These are phyloP conservation scores for Melanostoma scalare DNA, from an alignment of 2,888 invertebrate genomes.

Conservation along the genomic window DNA sequence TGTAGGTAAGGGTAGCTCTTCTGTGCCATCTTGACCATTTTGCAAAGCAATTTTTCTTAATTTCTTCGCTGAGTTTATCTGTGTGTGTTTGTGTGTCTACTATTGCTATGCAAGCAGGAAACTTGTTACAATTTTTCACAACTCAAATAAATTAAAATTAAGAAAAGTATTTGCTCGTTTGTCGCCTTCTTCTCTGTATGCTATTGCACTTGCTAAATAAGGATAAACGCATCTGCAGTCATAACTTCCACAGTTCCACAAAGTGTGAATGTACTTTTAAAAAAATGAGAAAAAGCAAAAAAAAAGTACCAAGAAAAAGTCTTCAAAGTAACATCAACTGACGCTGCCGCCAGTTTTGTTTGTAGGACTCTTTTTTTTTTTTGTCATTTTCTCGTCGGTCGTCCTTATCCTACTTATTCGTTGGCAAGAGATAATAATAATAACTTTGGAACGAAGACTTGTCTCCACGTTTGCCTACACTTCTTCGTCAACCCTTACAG, in stretches of 20 bases:
- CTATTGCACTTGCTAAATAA: slow-evolving; percentile 45
- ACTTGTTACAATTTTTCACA: slow-evolving; percentile 50
- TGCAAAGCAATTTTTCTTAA: slow-evolving; percentile 29
- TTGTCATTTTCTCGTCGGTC: neutral
- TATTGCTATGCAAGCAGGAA: neutral
- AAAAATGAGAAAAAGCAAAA: slow-evolving; percentile 34
- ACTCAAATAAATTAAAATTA: slow-evolving; percentile 73
- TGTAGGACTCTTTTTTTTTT: slow-evolving; percentile 19
- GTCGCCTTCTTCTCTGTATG: neutral
- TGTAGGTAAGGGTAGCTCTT: slow-evolving; percentile 8
- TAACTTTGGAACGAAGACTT: slow-evolving; percentile 54
- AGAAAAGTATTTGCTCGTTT: slow-evolving; percentile 29
- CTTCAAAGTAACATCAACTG: slow-evolving; percentile 70
- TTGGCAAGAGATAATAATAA: slow-evolving; percentile 65
- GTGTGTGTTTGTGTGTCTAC: too few species aligned
- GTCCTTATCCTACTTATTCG: slow-evolving; percentile 34
- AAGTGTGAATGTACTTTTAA: slow-evolving; percentile 69
- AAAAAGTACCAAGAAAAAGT: slow-evolving; percentile 16
- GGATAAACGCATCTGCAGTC: slow-evolving; percentile 69
- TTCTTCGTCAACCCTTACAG: slow-evolving; percentile 41
- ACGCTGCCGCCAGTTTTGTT: slow-evolving; percentile 58
- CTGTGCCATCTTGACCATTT: slow-evolving; percentile 44
- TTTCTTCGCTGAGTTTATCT: neutral
- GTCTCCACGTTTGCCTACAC: slow-evolving; percentile 47
- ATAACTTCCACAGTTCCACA: slow-evolving; percentile 37